Evolutionary conservation across 92 coral and sea anemone genomes (phyloP).

Genomic region (Phenganax marumi): DNA sequence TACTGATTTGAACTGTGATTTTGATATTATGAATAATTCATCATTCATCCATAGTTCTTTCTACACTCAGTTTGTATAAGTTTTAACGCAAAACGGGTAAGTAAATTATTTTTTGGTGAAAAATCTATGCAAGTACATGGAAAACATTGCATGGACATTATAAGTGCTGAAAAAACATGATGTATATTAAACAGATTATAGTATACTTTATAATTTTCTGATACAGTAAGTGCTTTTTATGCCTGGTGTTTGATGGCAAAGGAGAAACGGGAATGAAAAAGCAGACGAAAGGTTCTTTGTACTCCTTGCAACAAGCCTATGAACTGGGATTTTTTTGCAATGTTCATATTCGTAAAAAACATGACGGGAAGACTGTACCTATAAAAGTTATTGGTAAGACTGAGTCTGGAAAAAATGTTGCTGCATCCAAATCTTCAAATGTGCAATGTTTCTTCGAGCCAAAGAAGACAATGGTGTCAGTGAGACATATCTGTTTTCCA

Average conservation of each 20-base stretch:
- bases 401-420: background rate
- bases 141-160: no score
- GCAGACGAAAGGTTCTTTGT: background rate
- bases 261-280: background rate
- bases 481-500: no score
- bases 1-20: no score
- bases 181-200: background rate
- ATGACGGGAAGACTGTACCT: background rate
- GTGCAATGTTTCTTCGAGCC: background rate
- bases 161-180: background rate
- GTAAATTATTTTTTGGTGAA: background rate
- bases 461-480: background rate
- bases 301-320: background rate
- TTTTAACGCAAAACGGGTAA: no score
- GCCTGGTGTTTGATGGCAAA: background rate
- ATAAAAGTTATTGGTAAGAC: background rate
- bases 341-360: background rate
- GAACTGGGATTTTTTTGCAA: conserved; percentile 1
- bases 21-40: no score
- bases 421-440: background rate
- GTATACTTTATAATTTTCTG: background rate
- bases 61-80: no score
- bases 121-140: no score
- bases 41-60: no score
- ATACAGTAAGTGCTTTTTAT: background rate